phyloP scores from a whole-genome alignment of 2,888 invertebrate genomes.

The Gastracanthus pulcherrimus region DNA sequence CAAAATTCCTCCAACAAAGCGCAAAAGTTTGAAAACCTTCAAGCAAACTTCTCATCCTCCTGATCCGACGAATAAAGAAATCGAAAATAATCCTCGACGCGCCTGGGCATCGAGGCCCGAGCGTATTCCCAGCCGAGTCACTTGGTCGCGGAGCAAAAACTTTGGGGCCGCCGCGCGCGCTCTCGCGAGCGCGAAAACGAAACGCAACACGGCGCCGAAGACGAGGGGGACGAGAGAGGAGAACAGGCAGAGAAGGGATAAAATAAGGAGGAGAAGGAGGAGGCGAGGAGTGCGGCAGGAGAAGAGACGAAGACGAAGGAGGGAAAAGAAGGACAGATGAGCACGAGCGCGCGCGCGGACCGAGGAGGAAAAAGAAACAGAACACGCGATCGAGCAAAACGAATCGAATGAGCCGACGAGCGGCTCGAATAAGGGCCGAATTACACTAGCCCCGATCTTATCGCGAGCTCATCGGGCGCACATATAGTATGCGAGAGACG shows the following conservation, averaged over 20 bases:
- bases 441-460: constrained; percentile 49
- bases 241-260: constrained; percentile 41
- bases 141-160: constrained; percentile 40
- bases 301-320: constrained; percentile 43
- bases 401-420: constrained; percentile 51
- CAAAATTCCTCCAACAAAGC: neutral
- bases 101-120: neutral
- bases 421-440: constrained; percentile 48
- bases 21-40: no score
- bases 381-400: constrained; percentile 51
- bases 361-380: constrained; percentile 53
- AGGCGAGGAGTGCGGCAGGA: no score
- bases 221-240: constrained; percentile 11
- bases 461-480: no score
- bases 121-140: constrained; percentile 41
- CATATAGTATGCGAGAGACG: no score
- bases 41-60: no score
- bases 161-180: constrained; percentile 10
- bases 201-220: constrained; percentile 37
- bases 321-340: constrained; percentile 55
- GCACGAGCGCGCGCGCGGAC: constrained; percentile 53
- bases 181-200: constrained; percentile 39
- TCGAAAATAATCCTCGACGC: neutral
- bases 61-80: neutral
- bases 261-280: constrained; percentile 1